phyloP scores from a whole-genome alignment of 1,140 invertebrate genomes.

The Drosophila tropicalis region DNA sequence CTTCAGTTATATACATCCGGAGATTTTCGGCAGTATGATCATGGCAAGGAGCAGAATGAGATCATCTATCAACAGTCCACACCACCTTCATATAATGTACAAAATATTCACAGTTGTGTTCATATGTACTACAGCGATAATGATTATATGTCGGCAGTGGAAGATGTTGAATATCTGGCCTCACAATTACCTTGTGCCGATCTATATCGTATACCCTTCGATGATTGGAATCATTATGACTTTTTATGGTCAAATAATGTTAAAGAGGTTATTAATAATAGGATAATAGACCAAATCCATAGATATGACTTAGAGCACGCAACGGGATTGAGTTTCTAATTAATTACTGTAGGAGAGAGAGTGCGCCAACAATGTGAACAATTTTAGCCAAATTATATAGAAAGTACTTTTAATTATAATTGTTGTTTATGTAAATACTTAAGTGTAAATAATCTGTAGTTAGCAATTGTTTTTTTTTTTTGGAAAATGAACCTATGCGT shows the following conservation, averaged over 20 bases:
- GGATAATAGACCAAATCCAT: slow-evolving; percentile 83
- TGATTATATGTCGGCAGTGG: slow-evolving; percentile 86
- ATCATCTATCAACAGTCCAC: slow-evolving; percentile 83
- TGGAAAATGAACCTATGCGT: slow-evolving; percentile 44
- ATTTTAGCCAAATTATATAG: slow-evolving; percentile 27
- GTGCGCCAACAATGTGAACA: slow-evolving; percentile 9
- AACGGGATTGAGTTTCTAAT: slow-evolving; percentile 45
- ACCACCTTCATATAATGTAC: slow-evolving; percentile 85
- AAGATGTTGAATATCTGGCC: slow-evolving; percentile 83
- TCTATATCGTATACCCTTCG: slow-evolving; percentile 80
- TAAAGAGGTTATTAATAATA: slow-evolving; percentile 83
- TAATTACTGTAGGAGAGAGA: neutral
- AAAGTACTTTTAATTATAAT: slow-evolving; percentile 7
- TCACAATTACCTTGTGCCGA: slow-evolving; percentile 81
- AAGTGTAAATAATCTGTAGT: slow-evolving; percentile 46
- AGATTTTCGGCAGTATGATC: slow-evolving; percentile 83
- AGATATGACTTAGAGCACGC: slow-evolving; percentile 58
- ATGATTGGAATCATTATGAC: slow-evolving; percentile 85
- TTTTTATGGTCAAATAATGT: slow-evolving; percentile 85
- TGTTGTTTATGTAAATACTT: slow-evolving; percentile 32
- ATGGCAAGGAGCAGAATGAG: slow-evolving; percentile 83
- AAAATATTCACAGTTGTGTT: slow-evolving; percentile 86
- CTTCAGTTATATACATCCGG: slow-evolving; percentile 83
- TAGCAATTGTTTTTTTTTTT: slow-evolving; percentile 23
- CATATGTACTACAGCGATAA: slow-evolving; percentile 87